Base-by-base conservation (phyloP, 2,113 vertebrate genomes). In the Brevimyrus niger region DNA sequence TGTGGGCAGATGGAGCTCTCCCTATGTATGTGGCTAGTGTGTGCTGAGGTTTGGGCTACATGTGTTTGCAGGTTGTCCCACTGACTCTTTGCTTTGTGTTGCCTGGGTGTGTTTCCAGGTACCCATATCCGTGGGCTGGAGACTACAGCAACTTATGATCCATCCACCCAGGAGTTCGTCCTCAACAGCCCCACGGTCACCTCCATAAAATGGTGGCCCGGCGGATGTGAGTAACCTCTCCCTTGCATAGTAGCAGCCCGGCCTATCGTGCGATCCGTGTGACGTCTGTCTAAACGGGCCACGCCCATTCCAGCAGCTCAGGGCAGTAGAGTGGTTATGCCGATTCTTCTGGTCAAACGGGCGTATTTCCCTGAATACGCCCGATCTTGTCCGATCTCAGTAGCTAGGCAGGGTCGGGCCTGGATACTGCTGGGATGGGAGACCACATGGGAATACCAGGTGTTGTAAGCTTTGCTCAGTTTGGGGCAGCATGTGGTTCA, bases 181-280 rank as follows among this genome's bases (percentile, higher is more conserved):
- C 91, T 99, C 88, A 98, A 99, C 94, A 98, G 97, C 91, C 98
- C 98, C 50, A 99, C 98, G 0, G 95, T 99, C 92, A 98, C 97
- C 90, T 99, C 98, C 89, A 99, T 99, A 92, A 99, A 99, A 91
- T 99, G 98, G 98, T 99, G 98, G 98, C 98, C 98, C 8, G 98
- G 98, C 87, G 98, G 98, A 93, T 95, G 98, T 99, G 95, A 97
- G 98, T 97, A 88, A 42, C 21, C 27, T 0, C n/a, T 51, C 17
- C 27, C 48, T 88, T 7, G 76, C 19, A 4, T 23, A 35, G 21
- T 61, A 50, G 47, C 27, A 87, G 50, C 51, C 13, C 13, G 17
- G 48, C 48, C 31, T 5, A 5, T 5, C n/a, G 10, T 7, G 23
- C 55, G 2, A 61, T n/a, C 55, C 55, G 3, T n/a, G 23, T 61